Evolutionary conservation across 2,888 invertebrate species (phyloP), one percentile per base, ranked within the genome.

Genomic region (Aleiodes alternator): DNA sequence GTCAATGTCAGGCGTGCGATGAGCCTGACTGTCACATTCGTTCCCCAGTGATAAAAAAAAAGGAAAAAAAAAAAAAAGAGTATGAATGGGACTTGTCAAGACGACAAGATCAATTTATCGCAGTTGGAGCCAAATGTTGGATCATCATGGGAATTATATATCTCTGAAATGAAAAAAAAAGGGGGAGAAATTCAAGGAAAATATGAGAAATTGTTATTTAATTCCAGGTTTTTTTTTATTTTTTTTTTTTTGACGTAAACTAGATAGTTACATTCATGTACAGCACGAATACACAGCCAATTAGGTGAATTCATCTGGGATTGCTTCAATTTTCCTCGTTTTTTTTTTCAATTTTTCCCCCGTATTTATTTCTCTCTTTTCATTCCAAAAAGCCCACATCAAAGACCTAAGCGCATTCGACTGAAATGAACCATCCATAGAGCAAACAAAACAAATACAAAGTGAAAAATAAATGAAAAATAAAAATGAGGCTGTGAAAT

Each of bases 1-100:
- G 55, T 68, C 50, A 68, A 66, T 64, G 16, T 48, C 48, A 64
- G 7, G 9, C 34, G 12, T 59, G 31, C 11, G 34, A 59, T 59
- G 34, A 59, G 43, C 8, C 43, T 43, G 43, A 43, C 4, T 43
- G 43, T 43, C 43, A 43, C 43, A 43, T 43, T 43, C 43, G 9
- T 43, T 43, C 43, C 43, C 43, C 43, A 43, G 43, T 43, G 43
- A 43, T 43, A 43, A 43, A 43, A 43, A 43, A 51, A 53, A 71
- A 23, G 69, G 59, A 64, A 56, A 55, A 23, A 48, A 55, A 53
- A 38, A 56, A 34, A 53, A 71, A 34, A 72, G 59, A 59, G 23
- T 48, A 23, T 14, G 53, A 11, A 56, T 53, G 6, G 7, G 29
- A n/a, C 34, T 59, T 59, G 23, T n/a, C 29, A 34, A 12, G 34